These are phyloP conservation scores for Escarpia spicata DNA, from an alignment of 2,888 invertebrate genomes.

Conservation along the genomic window DNA sequence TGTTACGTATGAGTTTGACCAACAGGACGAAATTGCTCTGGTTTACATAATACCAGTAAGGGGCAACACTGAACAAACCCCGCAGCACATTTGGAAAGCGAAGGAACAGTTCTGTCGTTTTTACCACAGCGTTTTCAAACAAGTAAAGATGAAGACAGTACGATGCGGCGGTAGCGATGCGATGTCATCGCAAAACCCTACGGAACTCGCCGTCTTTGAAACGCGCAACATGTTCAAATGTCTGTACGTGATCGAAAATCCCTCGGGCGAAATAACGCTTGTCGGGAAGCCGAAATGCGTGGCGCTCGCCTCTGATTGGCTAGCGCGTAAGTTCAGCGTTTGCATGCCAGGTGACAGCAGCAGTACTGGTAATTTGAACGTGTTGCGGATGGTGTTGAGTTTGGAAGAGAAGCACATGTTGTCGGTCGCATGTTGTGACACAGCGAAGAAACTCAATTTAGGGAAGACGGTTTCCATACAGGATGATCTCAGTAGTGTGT, in stretches of 20 bases:
- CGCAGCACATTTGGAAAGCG: background rate
- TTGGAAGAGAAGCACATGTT: background rate
- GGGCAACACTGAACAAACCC: background rate
- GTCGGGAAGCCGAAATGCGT: slow-evolving; percentile 5
- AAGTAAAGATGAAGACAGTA: background rate
- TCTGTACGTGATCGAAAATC: background rate
- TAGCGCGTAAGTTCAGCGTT: background rate
- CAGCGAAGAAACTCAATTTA: background rate
- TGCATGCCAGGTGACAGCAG: background rate
- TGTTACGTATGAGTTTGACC: background rate
- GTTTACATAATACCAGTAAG: background rate
- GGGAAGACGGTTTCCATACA: background rate
- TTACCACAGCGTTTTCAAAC: background rate
- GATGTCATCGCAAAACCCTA: background rate
- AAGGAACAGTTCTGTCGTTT: background rate
- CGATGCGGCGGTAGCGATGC: background rate
- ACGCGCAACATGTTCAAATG: slow-evolving; percentile 4
- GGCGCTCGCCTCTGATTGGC: background rate
- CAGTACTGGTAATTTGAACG: background rate
- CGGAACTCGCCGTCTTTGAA: background rate
- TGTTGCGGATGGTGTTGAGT: slow-evolving; percentile 1
- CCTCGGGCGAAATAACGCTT: background rate
- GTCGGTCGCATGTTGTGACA: background rate
- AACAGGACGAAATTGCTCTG: background rate
- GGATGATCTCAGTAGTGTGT: background rate